Base-by-base conservation (phyloP, 2,113 vertebrate genomes). In the Potamarius usumacintae region DNA sequence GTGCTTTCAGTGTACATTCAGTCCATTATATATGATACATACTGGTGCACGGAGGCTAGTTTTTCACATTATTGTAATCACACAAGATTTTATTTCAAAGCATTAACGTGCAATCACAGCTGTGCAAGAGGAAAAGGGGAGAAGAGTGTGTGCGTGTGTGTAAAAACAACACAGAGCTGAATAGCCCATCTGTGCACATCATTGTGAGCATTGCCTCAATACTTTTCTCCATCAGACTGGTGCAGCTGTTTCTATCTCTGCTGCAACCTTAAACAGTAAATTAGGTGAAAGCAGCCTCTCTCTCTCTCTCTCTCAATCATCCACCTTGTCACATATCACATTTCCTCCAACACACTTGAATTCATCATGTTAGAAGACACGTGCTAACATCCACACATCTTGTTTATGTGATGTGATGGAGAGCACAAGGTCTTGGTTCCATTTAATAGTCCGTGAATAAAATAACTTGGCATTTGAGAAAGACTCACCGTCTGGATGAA, bases 231-330 rank as follows among this genome's bases (percentile, higher is more conserved):
- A 11, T 25, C 42, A 76, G 30, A 86, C 53, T 50, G 30, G n/a
- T 52, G 62, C 55, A 48, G 55, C 22, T 85, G 72, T 48, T 48
- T 74, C 76, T 27, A 17, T 74, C 83, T 60, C 69, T 48, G 34
- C 69, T 60, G 83, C 81, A 84, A 79, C 82, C 81, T 89, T 86
- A 53, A 83, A 82, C 63, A 52, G 60, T 86, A 34, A 71, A 42
- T 82, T 57, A 86, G 11, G 50, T 57, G 71, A 83, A 55, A 50
- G 7, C 85, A 67, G 48, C 58, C 5, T 14, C 57, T 30, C 15
- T 74, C 72, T 50, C 7, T 57, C 52, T 52, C 48, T 77, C 48
- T 53, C 74, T 78, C 50, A 34, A 60, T 34, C 30, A 82, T 71
- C 53, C 42, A 9, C 63, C 55, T 83, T 67, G 60, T 11, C 57